A percentile compares a stretch with the other conserved stretches of the same genome.
Evolutionary conservation across 2,113 vertebrate species (phyloP).

Genomic region (Circaetus cinerascens): DNA sequence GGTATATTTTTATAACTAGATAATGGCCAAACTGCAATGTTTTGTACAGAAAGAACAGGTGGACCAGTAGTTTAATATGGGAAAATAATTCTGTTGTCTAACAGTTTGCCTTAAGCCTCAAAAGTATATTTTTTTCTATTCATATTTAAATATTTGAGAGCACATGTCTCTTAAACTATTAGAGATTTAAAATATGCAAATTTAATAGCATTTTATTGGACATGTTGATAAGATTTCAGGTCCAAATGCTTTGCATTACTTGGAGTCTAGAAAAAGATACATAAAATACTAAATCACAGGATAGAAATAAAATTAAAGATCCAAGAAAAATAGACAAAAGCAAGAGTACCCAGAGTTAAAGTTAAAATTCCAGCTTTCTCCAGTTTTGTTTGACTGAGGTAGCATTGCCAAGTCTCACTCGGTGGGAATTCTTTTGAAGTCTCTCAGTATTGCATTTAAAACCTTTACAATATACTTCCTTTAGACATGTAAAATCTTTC

Average conservation of each 20-base stretch:
- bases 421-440: slow-evolving; percentile 10
- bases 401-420: background rate
- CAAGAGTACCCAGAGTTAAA: background rate
- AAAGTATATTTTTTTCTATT: background rate
- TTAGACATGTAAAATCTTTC: slow-evolving; percentile 10
- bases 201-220: background rate
- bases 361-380: background rate
- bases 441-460: background rate
- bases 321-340: background rate
- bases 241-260: background rate
- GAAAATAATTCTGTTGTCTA: background rate
- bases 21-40: background rate
- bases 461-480: background rate
- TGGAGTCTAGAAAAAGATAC: background rate
- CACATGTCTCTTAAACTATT: background rate
- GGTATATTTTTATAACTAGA: background rate
- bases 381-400: background rate
- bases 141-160: background rate
- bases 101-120: background rate
- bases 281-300: background rate
- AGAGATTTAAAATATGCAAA: background rate
- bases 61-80: background rate
- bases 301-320: background rate
- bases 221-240: background rate
- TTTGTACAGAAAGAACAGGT: background rate